Evolutionary conservation across 2,797 vertebrate species (phyloP).

Genomic region (Danio aesculapii): DNA sequence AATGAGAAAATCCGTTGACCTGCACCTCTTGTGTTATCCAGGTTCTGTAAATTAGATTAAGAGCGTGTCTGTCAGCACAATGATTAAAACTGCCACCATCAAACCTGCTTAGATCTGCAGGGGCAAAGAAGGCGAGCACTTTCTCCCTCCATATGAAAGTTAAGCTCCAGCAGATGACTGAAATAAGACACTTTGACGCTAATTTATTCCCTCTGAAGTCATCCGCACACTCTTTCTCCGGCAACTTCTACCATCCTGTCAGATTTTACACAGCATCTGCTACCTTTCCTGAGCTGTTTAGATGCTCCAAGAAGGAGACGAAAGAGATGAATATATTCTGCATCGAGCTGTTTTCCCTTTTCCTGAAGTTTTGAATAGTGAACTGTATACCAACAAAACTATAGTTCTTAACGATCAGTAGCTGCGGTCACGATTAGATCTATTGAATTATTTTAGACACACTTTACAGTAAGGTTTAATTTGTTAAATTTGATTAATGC

Average conservation of each 20-base stretch:
- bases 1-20: background rate
- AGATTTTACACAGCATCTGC: slow-evolving; percentile 7
- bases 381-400: too few relatives aligned
- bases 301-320: background rate
- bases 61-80: background rate
- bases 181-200: slow-evolving; percentile 23
- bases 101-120: slow-evolving; percentile 14
- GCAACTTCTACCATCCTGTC: background rate
- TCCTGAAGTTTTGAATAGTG: too few relatives aligned
- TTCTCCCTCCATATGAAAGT: slow-evolving; percentile 4
- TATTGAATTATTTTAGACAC: too few relatives aligned
- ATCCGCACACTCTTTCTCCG: slow-evolving; percentile 7
- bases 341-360: background rate
- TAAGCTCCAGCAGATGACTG: slow-evolving; percentile 10
- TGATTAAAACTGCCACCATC: slow-evolving; percentile 11
- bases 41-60: background rate
- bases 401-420: too few relatives aligned
- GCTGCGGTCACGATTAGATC: too few relatives aligned
- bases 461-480: too few relatives aligned
- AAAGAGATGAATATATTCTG: background rate
- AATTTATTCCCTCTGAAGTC: slow-evolving; percentile 39
- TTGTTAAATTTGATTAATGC: too few relatives aligned
- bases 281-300: slow-evolving; percentile 23
- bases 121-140: background rate
- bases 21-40: background rate